Base-by-base conservation (phyloP, 2,888 invertebrate species). In the Euspilapteryx auroguttella region DNA sequence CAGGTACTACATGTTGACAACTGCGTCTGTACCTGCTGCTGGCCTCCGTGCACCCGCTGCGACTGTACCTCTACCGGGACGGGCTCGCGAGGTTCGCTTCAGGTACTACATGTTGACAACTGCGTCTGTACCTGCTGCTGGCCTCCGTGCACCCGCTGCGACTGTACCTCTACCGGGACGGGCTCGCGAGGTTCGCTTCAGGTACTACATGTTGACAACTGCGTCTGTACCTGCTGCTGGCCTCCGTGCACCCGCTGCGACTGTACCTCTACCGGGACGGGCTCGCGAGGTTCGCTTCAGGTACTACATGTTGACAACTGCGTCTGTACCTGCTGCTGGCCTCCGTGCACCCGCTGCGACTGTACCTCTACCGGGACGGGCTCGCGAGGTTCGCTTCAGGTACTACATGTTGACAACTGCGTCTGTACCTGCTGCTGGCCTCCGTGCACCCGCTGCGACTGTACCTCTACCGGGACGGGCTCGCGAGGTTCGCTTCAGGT, bases 51-150 rank as follows among this genome's bases (percentile, higher is more conserved):
- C 89, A 97, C 58, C 98, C 98, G 0, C 77, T 99, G 5, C 68
- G 91, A 38, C 86, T 97, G 38, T 99, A 95, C 59, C 68, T 99
- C 42, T 96, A 94, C 62, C 89, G 94, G 33, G 95, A 99, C 53
- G 98, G 98, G 1, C 75, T 99, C 26, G 97, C 91, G 0, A 80
- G 98, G 44, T 97, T 98, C 69, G 97, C 98, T 23, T n/a, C n/a
- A n/a, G n/a, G n/a, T n/a, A n/a, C n/a, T n/a, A n/a, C n/a, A n/a
- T n/a, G n/a, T n/a, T n/a, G n/a, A n/a, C n/a, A n/a, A n/a, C 7
- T 7, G 44, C 81, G 98, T 6, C 73, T 99, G 21, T 99, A 99
- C 62, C 95, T 97, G 15, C 80, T 96, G 20, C 91, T 98, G 10
- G 95, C 97, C 1, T 94, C 92, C 25, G 88, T 97, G 38, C 89